Evolutionary conservation across 2,797 vertebrate species (phyloP), one percentile per base, ranked within the genome.

Genomic region (Eptatretus atami): DNA sequence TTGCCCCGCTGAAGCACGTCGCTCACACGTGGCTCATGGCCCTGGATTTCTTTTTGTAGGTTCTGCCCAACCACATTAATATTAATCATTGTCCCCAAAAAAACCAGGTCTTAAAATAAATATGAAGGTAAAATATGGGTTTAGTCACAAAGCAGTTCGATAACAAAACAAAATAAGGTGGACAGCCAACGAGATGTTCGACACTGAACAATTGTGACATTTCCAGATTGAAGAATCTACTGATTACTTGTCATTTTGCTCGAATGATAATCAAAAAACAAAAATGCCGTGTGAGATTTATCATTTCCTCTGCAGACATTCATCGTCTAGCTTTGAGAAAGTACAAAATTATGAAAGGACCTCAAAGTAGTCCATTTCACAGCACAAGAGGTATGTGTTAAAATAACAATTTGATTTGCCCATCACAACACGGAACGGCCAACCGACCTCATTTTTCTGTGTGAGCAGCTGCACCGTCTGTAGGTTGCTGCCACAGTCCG

Each of bases 391-490:
- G 19, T 19, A 19, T 19, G 19, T 19, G 19, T 19, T 19, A 19
- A 19, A 19, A 19, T 19, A 19, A 19, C 19, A 19, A 19, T 19
- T 19, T 19, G 19, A 19, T 19, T 19, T 19, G 19, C 19, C 19
- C 19, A 19, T 19, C 31, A 44, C 31, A 44, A 44, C 31, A 5
- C 4, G 3, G 31, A 44, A 44, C 31, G 3, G 31, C 6, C 31
- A 44, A 53, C 74, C 69, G 66, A 93, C 90, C 81, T 92, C 82
- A 13, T 86, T 93, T 74, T 86, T 93, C 70, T 96, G 95, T 67
- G 76, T 74, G 65, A 94, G 75, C 71, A 88, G 78, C 69, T 88
- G 86, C 66, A 90, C 83, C 0, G 78, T 81, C 31, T 85, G 82
- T 63, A 98, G 83, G 69, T 94, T 80, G 9, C 79, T 76, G 53